A percentile compares a stretch with the other conserved stretches of the same genome.
Conservation (phyloP, 2,797 vertebrate genomes). For the Tadarida brasiliensis region DNA sequence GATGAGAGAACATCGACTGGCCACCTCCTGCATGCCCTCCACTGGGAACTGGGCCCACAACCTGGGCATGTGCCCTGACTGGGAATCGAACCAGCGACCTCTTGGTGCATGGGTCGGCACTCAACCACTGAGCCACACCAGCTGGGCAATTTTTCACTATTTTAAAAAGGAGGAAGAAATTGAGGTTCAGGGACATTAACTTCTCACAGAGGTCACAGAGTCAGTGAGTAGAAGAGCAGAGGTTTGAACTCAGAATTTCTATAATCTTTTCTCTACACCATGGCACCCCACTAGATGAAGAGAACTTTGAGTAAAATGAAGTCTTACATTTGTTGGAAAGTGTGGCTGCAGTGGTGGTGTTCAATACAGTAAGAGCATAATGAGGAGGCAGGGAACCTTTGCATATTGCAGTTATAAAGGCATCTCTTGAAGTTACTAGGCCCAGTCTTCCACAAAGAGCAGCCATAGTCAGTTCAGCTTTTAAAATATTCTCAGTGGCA, state of each 20-base stretch:
- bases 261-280: not conserved
- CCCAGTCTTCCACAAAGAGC: conserved; percentile 96
- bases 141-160: not conserved
- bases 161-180: not conserved
- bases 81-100: no score
- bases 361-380: conserved; percentile 97
- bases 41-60: no score
- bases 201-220: not conserved
- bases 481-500: conserved; percentile 98
- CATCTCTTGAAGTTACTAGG: conserved; percentile 97
- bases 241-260: not conserved
- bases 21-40: no score
- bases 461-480: conserved; percentile 98
- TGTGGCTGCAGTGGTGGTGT: conserved; percentile 90
- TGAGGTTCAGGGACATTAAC: not conserved
- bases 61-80: no score
- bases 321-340: conserved; percentile 95
- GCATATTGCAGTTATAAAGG: conserved; percentile 99
- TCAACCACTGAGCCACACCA: no score
- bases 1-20: no score
- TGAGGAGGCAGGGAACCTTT: conserved; percentile 98
- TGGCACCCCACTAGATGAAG: not conserved
- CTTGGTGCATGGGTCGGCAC: no score
- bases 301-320: not conserved
- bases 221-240: not conserved